phyloP scores from a whole-genome alignment of 2,888 invertebrate species.

The Hemicrepidius hirtus region DNA sequence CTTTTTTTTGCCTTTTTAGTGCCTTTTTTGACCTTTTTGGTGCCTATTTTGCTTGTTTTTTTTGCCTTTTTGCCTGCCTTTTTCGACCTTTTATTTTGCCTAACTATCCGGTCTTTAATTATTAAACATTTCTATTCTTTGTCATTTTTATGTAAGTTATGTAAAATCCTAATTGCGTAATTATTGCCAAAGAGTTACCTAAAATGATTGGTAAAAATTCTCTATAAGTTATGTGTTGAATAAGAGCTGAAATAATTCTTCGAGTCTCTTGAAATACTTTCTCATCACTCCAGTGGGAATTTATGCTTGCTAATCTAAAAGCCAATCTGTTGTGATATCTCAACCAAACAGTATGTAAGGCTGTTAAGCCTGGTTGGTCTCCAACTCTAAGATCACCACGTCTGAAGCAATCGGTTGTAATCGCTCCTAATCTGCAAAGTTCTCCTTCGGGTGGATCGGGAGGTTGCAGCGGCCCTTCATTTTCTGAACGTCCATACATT shows the following conservation, averaged over 20 bases:
- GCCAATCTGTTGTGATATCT: conserved; percentile 86
- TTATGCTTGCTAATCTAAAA: conserved; percentile 80
- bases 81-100: no score
- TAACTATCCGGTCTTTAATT: no score
- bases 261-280: conserved; percentile 89
- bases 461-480: conserved; percentile 75
- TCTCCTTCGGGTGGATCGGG: conserved; percentile 77
- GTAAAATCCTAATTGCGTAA: no score
- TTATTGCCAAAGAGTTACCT: no score
- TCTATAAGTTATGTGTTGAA: conserved; percentile 89
- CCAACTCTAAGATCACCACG: conserved; percentile 87
- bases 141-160: no score
- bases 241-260: conserved; percentile 85
- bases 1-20: no score
- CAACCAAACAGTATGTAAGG: conserved; percentile 85
- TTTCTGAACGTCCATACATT: conserved; percentile 71
- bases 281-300: conserved; percentile 93
- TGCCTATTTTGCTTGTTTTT: no score
- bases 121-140: no score
- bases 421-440: conserved; percentile 81
- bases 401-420: conserved; percentile 84
- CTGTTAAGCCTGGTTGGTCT: conserved; percentile 87
- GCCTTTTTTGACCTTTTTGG: no score
- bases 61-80: no score
- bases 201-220: conserved; percentile 89